phyloP scores from a whole-genome alignment of 1,140 invertebrate species.

The Piezodorus guildinii region DNA sequence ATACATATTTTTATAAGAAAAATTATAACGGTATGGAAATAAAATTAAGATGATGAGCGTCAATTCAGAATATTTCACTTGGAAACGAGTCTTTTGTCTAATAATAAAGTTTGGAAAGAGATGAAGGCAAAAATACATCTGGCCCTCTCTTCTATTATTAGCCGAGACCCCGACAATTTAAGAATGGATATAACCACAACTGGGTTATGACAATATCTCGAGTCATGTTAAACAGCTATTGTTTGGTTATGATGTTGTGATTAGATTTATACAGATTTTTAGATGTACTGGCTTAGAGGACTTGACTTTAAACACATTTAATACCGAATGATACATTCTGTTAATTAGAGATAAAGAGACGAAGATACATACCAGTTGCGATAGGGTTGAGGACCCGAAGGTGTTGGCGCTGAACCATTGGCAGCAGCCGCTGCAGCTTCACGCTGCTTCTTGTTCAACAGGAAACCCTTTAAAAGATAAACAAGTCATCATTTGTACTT shows the following conservation, averaged over 20 bases:
- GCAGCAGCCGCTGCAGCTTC: conserved; percentile 55
- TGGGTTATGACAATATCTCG: not conserved
- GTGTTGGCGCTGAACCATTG: conserved; percentile 46
- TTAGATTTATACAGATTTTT: too few relatives aligned
- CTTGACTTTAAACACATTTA: too few relatives aligned
- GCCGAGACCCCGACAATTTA: not conserved
- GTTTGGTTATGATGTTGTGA: too few relatives aligned
- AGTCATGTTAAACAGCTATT: too few relatives aligned
- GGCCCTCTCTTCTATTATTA: not conserved
- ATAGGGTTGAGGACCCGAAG: conserved; percentile 50
- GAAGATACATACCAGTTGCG: conserved; percentile 56
- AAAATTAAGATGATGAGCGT: not conserved
- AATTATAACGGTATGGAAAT: too few relatives aligned
- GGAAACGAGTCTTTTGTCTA: conserved; percentile 1
- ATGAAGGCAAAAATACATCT: not conserved
- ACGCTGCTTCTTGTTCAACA: conserved; percentile 78
- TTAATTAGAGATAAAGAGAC: too few relatives aligned
- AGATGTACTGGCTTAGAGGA: too few relatives aligned
- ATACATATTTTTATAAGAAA: too few relatives aligned
- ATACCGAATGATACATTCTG: too few relatives aligned
- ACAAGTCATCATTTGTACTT: too few relatives aligned
- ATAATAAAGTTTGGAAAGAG: not conserved
- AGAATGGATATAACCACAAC: conserved; percentile 1
- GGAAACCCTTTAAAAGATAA: conserved; percentile 59
- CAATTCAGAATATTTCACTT: not conserved